These are phyloP conservation scores for Scaeva pyrastri DNA, from an alignment of 2,888 invertebrate species.

Conservation along the genomic window DNA sequence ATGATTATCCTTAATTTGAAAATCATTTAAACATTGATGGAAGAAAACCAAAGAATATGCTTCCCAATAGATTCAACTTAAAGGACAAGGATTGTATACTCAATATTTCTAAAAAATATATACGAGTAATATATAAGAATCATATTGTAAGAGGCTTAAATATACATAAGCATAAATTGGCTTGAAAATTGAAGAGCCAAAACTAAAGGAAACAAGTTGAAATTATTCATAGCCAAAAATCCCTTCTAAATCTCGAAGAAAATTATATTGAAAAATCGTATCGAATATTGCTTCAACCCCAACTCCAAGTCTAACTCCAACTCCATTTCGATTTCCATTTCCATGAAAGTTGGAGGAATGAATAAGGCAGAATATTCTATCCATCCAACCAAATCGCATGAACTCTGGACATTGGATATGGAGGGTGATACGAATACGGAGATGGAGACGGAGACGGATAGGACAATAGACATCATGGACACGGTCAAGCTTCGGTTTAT, in stretches of 20 bases:
- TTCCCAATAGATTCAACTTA: slow-evolving; percentile 10
- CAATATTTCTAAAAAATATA: slow-evolving; percentile 10
- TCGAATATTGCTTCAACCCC: slow-evolving; percentile 60
- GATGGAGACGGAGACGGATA: not conserved
- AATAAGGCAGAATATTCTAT: slow-evolving; percentile 18
- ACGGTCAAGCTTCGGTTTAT: slow-evolving; percentile 48
- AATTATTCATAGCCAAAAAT: slow-evolving; percentile 73
- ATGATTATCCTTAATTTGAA: not conserved
- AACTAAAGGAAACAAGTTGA: slow-evolving; percentile 47
- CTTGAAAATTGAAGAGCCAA: slow-evolving; percentile 68
- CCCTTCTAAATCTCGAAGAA: slow-evolving; percentile 66
- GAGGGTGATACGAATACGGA: not conserved
- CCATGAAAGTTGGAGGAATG: slow-evolving; percentile 6
- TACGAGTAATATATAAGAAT: slow-evolving; percentile 35
- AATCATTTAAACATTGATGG: not conserved
- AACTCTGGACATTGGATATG: slow-evolving; percentile 10
- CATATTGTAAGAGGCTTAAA: slow-evolving; percentile 64
- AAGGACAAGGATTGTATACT: not conserved
- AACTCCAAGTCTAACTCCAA: not conserved
- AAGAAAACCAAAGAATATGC: slow-evolving; percentile 1
- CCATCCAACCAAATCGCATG: slow-evolving; percentile 14
- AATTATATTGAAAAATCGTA: slow-evolving; percentile 75
- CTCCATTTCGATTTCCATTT: not conserved
- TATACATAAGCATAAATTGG: slow-evolving; percentile 72
- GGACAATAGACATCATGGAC: slow-evolving; percentile 19